phyloP scores from a whole-genome alignment of 2,113 vertebrate genomes.

The Pituophis catenifer region DNA sequence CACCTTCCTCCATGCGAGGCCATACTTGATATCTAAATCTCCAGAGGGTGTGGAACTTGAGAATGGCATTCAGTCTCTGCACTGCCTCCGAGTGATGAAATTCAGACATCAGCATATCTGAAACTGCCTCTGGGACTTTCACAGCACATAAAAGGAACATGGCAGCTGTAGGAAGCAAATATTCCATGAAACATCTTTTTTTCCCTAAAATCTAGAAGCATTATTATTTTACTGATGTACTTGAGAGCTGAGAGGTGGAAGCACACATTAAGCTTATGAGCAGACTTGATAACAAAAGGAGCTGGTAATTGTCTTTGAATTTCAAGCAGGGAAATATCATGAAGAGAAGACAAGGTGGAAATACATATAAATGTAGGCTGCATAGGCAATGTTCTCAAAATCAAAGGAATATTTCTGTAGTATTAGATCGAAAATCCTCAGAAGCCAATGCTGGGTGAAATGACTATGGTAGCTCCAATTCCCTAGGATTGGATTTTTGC shows the following conservation, averaged over 20 bases:
- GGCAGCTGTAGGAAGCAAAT: conserved; percentile 78
- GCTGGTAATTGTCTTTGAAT: not conserved
- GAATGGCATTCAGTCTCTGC: conserved; percentile 91
- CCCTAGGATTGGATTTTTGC: not conserved
- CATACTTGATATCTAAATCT: conserved; percentile 99
- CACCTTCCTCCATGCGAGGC: conserved; percentile 98
- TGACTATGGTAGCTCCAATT: not conserved
- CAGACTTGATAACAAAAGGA: not conserved
- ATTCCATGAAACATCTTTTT: conserved; percentile 15
- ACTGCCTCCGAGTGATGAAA: conserved; percentile 94
- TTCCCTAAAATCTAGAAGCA: not conserved
- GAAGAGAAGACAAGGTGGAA: not conserved
- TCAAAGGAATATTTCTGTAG: not conserved
- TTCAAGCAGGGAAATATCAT: not conserved
- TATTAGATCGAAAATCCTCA: not conserved
- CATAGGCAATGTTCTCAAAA: not conserved
- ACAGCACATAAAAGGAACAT: conserved; percentile 98
- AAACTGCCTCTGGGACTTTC: conserved; percentile 93
- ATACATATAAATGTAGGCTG: not conserved
- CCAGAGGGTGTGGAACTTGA: conserved; percentile 97
- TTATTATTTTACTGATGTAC: not conserved
- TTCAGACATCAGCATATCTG: conserved; percentile 97
- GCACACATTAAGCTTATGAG: not conserved
- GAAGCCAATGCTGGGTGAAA: not conserved
- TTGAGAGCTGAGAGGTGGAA: not conserved